Evolutionary conservation across 2,888 invertebrate genomes (phyloP), one percentile per base, ranked within the genome.

Genomic region (Chymomyza caudatula): DNA sequence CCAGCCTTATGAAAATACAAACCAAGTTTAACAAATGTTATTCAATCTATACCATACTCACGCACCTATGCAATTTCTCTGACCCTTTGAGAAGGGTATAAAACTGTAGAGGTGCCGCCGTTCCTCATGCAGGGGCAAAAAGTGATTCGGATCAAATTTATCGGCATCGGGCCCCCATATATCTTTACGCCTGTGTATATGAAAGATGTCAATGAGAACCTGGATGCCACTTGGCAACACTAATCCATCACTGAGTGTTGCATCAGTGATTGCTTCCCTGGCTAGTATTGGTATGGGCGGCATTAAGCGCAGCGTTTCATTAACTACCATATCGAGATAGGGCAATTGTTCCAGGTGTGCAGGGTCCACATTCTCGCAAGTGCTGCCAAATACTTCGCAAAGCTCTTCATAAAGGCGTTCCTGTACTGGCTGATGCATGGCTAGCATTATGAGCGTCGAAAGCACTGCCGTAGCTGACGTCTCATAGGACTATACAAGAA

Each of bases 21-120:
- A 29, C 3, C 19, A 29, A 8, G 37, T 29, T 54, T 19, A 20
- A 19, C 37, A 17, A 17, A 60, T 47, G 5, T 3, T 15, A 19
- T 53, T 47, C 1, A 19, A 22, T 13, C 4, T 4, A 0, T 2
- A 44, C 44, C 8, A 11, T 4, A 23, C 42, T 49, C 17, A 17
- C 17, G 55, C 65, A 85, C 84, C 84, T 51, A 87, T 75, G 23
- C 86, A 86, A 65, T 77, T 85, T 1, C 87, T 69, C 0, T 65
- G 25, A 13, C 87, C 87, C 19, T 78, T 81, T 2, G 81, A 77
- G 63, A 87, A 87, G 8, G 87, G 87, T 43, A 86, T 74, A 60
- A 65, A 87, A 0, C 81, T 73, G 59, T 77, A 78, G 0, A 81
- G 67, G 68, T 87, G 84, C 55, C 66, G 77, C 1, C 47, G 53